phyloP scores from a whole-genome alignment of 2,797 vertebrate species.

The Gymnodraco acuticeps region DNA sequence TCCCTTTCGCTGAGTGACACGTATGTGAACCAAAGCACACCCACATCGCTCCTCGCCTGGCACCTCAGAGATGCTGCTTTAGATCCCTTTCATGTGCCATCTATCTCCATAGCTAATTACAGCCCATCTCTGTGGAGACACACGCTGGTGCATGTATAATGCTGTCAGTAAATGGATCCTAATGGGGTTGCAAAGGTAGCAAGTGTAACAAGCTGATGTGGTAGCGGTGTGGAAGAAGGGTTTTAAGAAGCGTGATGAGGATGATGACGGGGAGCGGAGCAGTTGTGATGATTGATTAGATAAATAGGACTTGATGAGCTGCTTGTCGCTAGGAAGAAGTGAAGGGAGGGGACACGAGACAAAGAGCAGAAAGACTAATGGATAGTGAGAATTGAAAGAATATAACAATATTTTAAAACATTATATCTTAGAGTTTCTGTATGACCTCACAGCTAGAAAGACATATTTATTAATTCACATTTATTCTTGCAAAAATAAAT shows the following conservation, averaged over 20 bases:
- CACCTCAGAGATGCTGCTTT: slow-evolving; percentile 44
- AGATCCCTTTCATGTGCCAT: slow-evolving; percentile 56
- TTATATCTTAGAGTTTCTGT: background rate
- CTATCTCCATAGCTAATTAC: slow-evolving; percentile 68
- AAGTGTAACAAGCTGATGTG: slow-evolving; percentile 54
- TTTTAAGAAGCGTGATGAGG: slow-evolving; percentile 50
- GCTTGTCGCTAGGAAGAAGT: slow-evolving; percentile 71
- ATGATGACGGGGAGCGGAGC: slow-evolving; percentile 43
- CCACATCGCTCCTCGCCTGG: slow-evolving; percentile 19
- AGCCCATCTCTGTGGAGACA: slow-evolving; percentile 46
- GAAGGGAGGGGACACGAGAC: slow-evolving; percentile 1
- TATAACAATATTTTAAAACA: background rate
- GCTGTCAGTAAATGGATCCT: slow-evolving; percentile 66
- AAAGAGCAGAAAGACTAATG: slow-evolving; percentile 3
- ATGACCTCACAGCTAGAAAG: background rate
- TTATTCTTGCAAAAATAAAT: background rate
- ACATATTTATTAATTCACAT: background rate
- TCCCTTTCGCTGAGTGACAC: slow-evolving; percentile 22
- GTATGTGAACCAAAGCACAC: slow-evolving; percentile 14
- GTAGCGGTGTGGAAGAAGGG: slow-evolving; percentile 56
- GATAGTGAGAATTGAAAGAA: background rate
- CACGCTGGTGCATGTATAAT: slow-evolving; percentile 62
- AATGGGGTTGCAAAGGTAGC: slow-evolving; percentile 53
- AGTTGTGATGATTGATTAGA: slow-evolving; percentile 49
- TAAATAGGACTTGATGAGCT: slow-evolving; percentile 50